These are phyloP conservation scores for Pipra filicauda DNA, from an alignment of 2,113 vertebrate species.

Conservation along the genomic window DNA sequence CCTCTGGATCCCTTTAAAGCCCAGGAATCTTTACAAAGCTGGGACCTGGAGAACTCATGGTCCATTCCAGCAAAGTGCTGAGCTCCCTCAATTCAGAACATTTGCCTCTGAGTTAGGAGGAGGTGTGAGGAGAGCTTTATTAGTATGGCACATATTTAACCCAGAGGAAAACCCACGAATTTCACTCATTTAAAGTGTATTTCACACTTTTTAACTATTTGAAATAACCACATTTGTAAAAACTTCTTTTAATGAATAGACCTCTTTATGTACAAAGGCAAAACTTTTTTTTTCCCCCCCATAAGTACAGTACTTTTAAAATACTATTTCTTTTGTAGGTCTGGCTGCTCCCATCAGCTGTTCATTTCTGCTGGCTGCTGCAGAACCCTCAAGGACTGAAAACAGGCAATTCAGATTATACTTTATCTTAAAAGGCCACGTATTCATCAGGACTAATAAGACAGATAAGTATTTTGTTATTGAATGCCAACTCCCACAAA, in stretches of 20 bases:
- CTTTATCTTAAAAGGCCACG: not conserved
- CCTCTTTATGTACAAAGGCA: slow-evolving; percentile 63
- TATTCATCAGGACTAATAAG: slow-evolving; percentile 11
- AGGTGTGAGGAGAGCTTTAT: slow-evolving; percentile 60
- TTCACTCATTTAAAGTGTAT: slow-evolving; percentile 57
- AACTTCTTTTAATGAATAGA: slow-evolving; percentile 59
- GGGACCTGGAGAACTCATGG: not conserved
- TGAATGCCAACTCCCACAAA: not conserved
- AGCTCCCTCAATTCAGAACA: slow-evolving; percentile 24
- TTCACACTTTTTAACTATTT: slow-evolving; percentile 57
- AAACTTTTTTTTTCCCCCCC: not conserved
- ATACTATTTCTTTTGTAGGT: slow-evolving; percentile 62
- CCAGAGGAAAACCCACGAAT: slow-evolving; percentile 44
- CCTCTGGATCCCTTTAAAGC: not conserved
- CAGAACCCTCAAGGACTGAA: slow-evolving; percentile 8
- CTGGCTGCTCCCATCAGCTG: slow-evolving; percentile 69
- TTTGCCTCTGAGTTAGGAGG: not conserved
- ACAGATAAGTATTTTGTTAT: slow-evolving; percentile 38
- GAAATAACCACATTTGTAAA: slow-evolving; percentile 60
- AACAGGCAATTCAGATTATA: not conserved
- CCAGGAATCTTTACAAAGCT: not conserved
- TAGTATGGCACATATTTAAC: slow-evolving; percentile 48
- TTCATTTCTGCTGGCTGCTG: slow-evolving; percentile 57
- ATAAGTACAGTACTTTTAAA: slow-evolving; percentile 28
- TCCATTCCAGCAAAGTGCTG: not conserved